Evolutionary conservation across 64 coral and sea anemone species (phyloP).

Genomic region (Stichodactyla helianthus): DNA sequence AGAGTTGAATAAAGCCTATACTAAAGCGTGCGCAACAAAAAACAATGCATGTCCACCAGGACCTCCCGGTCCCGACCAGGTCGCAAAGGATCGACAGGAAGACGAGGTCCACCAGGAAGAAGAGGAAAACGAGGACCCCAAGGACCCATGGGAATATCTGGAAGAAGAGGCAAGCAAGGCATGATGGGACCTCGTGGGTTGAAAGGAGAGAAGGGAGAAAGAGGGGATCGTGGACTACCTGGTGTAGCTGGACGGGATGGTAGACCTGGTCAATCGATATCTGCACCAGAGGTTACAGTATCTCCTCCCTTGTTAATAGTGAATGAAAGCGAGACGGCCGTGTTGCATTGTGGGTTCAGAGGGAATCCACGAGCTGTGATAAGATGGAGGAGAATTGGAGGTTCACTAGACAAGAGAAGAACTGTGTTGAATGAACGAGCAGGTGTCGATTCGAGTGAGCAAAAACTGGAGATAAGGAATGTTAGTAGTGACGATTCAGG

Average conservation of each 20-base stretch:
- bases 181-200: neutral
- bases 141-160: too few relatives aligned
- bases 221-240: neutral
- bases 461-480: too few relatives aligned
- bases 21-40: too few relatives aligned
- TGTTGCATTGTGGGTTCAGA: neutral
- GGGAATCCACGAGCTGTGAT: constrained; percentile 9
- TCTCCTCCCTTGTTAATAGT: constrained; percentile 2
- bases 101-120: neutral
- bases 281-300: neutral
- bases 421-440: too few relatives aligned
- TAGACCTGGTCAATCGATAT: neutral
- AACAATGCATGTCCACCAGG: too few relatives aligned
- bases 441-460: too few relatives aligned
- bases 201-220: constrained; percentile 18
- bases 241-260: constrained; percentile 28
- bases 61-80: neutral
- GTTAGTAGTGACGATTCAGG: too few relatives aligned
- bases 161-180: neutral
- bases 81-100: neutral
- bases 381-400: too few relatives aligned
- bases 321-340: constrained; percentile 25
- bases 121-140: neutral
- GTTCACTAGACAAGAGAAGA: too few relatives aligned
- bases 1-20: too few relatives aligned